Evolutionary conservation across 2,888 invertebrate species (phyloP).

Genomic region (Perizoma flavofasciatum): DNA sequence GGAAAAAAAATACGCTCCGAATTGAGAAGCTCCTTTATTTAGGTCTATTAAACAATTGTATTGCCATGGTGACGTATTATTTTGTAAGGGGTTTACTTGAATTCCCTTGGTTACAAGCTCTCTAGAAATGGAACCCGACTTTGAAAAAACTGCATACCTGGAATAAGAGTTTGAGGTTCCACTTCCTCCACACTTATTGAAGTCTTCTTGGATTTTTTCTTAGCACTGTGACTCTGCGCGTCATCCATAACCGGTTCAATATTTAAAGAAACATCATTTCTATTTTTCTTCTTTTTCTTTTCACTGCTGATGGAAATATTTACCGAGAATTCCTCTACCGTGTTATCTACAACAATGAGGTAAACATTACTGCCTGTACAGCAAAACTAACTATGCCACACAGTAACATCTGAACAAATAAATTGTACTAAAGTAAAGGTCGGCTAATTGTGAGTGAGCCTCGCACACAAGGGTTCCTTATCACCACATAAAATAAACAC

Average conservation of each 20-base stretch:
- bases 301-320: conserved; percentile 25
- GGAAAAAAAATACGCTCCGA: too few relatives aligned
- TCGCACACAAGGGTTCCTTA: too few relatives aligned
- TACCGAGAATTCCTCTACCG: conserved; percentile 13
- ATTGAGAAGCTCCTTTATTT: too few relatives aligned
- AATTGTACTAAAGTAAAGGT: too few relatives aligned
- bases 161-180: conserved; percentile 8
- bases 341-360: conserved; percentile 20
- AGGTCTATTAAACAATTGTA: too few relatives aligned
- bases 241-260: conserved; percentile 10
- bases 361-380: background rate
- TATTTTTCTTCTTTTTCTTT: conserved; percentile 34
- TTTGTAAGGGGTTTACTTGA: too few relatives aligned
- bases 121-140: too few relatives aligned
- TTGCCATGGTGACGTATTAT: too few relatives aligned
- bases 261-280: conserved; percentile 21
- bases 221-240: conserved; percentile 11
- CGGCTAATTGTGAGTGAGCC: too few relatives aligned
- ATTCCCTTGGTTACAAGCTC: too few relatives aligned
- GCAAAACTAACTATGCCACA: background rate
- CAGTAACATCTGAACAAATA: too few relatives aligned
- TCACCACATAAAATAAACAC: too few relatives aligned
- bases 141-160: conserved; percentile 5
- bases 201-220: conserved; percentile 29
- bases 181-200: conserved; percentile 18